Conservation (phyloP, 2,888 invertebrate genomes). For the Agriopis leucophaearia region DNA sequence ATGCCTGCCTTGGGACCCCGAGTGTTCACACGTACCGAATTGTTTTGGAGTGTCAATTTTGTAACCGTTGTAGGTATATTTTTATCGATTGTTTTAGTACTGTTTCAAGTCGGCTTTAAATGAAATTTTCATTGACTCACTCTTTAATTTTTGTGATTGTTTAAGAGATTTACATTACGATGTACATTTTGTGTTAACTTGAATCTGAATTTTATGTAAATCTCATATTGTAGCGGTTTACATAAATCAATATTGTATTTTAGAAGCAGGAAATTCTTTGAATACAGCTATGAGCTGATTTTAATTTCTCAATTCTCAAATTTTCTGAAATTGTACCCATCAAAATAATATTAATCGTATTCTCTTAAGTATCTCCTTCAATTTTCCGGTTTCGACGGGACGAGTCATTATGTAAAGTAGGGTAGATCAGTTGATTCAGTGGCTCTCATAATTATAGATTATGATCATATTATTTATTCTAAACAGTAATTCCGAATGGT, state of each 20-base stretch:
- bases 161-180: too few species aligned
- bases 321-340: constrained; percentile 17
- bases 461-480: constrained; percentile 1
- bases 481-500: background rate
- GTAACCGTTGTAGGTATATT: constrained; percentile 5
- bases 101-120: background rate
- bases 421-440: constrained; percentile 47
- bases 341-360: constrained; percentile 29
- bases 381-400: constrained; percentile 26
- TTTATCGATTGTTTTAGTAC: background rate
- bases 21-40: constrained; percentile 23
- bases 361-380: constrained; percentile 27
- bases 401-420: constrained; percentile 53
- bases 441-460: constrained; percentile 46
- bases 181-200: background rate
- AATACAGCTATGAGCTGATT: background rate
- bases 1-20: constrained; percentile 28
- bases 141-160: background rate
- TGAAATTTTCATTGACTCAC: background rate
- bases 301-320: background rate
- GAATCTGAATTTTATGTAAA: background rate
- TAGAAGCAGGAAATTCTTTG: background rate
- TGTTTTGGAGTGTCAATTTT: constrained; percentile 13
- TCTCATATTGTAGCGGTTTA: background rate
- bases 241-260: background rate